Evolutionary conservation across 2,113 vertebrate species (phyloP).

Genomic region (Egretta garzetta): DNA sequence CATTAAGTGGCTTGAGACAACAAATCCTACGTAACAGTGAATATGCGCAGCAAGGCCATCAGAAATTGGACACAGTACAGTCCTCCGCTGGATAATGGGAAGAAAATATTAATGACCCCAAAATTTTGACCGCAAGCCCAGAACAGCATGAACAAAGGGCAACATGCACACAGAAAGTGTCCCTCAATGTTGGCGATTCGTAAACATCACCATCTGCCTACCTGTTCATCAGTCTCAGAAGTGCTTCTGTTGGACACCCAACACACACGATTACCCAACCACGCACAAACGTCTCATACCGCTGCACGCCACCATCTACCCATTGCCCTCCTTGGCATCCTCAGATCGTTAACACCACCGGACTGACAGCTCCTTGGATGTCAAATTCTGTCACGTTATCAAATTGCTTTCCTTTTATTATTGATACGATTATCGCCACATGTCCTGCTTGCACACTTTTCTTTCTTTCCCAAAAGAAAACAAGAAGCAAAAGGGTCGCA

Average conservation of each 20-base stretch:
- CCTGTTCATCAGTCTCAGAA: not conserved
- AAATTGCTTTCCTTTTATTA: not conserved
- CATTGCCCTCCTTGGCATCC: not conserved
- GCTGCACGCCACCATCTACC: not conserved
- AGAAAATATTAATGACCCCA: not conserved
- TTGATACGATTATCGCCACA: rapidly evolving
- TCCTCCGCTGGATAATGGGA: not conserved
- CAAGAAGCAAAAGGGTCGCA: not conserved
- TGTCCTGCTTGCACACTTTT: not conserved
- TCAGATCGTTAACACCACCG: not conserved
- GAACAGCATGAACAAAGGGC: not conserved
- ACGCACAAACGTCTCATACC: rapidly evolving
- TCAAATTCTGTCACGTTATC: not conserved
- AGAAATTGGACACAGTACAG: not conserved
- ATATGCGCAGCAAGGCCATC: not conserved
- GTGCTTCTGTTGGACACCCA: not conserved
- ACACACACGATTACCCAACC: not conserved
- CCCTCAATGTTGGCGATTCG: not conserved
- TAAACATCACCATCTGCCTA: not conserved
- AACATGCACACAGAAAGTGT: not conserved
- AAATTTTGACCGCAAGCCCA: not conserved
- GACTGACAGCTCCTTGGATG: not conserved
- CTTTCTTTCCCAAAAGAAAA: not conserved
- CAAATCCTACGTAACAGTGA: not conserved
- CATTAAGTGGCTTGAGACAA: not conserved